These are phyloP conservation scores for Coptodon bakossiorum DNA, from an alignment of 2,113 vertebrate species.

Conservation along the genomic window DNA sequence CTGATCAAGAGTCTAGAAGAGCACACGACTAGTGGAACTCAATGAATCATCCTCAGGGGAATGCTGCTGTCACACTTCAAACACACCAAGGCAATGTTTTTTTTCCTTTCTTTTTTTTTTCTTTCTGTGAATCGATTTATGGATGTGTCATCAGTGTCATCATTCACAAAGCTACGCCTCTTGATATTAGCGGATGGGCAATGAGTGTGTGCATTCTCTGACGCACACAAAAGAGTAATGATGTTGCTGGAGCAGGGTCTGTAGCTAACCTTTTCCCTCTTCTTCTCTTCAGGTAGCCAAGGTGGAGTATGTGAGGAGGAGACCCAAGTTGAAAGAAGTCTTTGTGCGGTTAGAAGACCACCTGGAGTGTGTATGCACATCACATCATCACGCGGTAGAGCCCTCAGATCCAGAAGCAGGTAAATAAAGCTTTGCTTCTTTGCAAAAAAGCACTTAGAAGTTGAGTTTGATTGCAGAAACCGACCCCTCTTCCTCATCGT, in stretches of 20 bases:
- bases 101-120: accelerated
- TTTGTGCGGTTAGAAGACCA: constrained; percentile 96
- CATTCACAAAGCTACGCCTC: constrained; percentile 29
- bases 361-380: constrained; percentile 88
- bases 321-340: constrained; percentile 95
- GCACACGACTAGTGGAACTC: constrained; percentile 14
- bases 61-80: constrained; percentile 44
- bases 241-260: not conserved
- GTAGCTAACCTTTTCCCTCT: constrained; percentile 9
- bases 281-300: constrained; percentile 84
- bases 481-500: not conserved
- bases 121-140: constrained; percentile 26
- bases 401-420: constrained; percentile 89
- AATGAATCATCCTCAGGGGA: constrained; percentile 37
- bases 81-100: not conserved
- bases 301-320: constrained; percentile 94
- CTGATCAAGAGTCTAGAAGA: constrained; percentile 36
- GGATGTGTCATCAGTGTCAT: constrained; percentile 12
- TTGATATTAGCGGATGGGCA: not conserved
- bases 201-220: not conserved
- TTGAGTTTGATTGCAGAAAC: not conserved
- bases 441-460: not conserved
- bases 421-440: constrained; percentile 42
- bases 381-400: constrained; percentile 81
- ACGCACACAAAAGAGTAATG: not conserved